phyloP scores from a whole-genome alignment of 2,113 vertebrate genomes.

The Macquaria australasica region DNA sequence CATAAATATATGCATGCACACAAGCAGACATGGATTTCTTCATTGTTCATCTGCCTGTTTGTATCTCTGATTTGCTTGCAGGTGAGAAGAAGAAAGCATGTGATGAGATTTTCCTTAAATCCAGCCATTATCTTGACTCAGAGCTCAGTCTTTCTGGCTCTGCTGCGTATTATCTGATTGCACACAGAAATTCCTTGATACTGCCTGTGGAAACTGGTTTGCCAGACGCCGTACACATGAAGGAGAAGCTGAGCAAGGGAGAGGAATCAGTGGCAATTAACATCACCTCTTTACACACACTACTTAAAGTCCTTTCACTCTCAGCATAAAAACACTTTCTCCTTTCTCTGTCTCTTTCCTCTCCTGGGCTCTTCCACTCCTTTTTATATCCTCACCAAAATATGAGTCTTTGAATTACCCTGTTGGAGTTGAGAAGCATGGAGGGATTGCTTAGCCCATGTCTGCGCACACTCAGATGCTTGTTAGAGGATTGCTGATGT shows the following conservation, averaged over 20 bases:
- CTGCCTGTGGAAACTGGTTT: constrained; percentile 64
- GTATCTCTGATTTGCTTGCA: constrained; percentile 60
- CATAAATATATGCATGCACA: constrained; percentile 16
- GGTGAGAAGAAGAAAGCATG: constrained; percentile 61
- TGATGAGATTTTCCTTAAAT: constrained; percentile 61
- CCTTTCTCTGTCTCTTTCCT: constrained; percentile 24
- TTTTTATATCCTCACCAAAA: constrained; percentile 64
- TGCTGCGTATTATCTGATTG: constrained; percentile 67
- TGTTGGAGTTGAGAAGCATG: constrained; percentile 24
- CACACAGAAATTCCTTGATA: constrained; percentile 60
- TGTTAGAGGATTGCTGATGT: constrained; percentile 70
- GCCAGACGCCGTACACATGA: constrained; percentile 36
- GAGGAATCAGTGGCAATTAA: constrained; percentile 68
- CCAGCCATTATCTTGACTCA: constrained; percentile 56
- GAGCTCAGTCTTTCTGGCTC: constrained; percentile 53
- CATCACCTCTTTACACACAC: constrained; percentile 59
- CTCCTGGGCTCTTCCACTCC: constrained; percentile 42
- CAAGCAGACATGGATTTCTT: constrained; percentile 13
- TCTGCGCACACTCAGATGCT: constrained; percentile 51
- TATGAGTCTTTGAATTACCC: constrained; percentile 65
- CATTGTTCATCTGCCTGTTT: constrained; percentile 34
- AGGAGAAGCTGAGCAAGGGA: constrained; percentile 26
- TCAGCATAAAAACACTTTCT: constrained; percentile 22
- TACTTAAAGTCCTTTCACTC: constrained; percentile 65
- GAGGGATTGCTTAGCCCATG: constrained; percentile 48